Evolutionary conservation across 2,888 invertebrate species (phyloP).

Genomic region (Athripsodes cinereus): DNA sequence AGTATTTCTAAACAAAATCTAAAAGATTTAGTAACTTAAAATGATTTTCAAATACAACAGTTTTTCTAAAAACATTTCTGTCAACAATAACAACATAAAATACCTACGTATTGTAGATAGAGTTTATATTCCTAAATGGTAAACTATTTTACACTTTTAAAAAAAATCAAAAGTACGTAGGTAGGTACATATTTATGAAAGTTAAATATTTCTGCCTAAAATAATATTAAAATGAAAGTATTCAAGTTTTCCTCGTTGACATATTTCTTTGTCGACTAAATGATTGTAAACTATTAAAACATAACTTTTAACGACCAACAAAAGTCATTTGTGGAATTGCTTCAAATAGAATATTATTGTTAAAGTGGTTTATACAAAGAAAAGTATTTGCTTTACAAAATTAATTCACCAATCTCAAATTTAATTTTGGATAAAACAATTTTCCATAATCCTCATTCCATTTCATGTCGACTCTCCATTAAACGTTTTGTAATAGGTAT

Average conservation of each 20-base stretch:
- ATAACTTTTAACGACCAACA: background rate
- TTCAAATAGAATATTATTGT: conserved; percentile 2
- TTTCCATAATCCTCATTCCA: conserved; percentile 1
- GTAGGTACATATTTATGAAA: too few species aligned
- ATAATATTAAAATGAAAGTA: background rate
- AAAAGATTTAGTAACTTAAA: too few species aligned
- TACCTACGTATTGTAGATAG: too few species aligned
- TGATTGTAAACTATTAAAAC: conserved; percentile 1
- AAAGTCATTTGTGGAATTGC: background rate
- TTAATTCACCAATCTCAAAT: conserved; percentile 3
- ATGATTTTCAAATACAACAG: too few species aligned
- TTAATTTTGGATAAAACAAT: conserved; percentile 14
- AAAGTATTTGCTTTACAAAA: background rate
- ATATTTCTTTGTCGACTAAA: conserved; percentile 1
- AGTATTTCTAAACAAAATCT: too few species aligned
- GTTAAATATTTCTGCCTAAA: too few species aligned
- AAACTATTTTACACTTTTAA: too few species aligned
- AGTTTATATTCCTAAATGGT: too few species aligned
- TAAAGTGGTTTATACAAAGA: background rate
- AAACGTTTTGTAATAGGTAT: background rate
- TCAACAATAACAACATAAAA: too few species aligned
- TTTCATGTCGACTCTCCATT: conserved; percentile 14
- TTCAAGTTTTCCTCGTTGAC: background rate
- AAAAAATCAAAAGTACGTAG: too few species aligned
- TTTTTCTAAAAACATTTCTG: too few species aligned